Evolutionary conservation across 2,888 invertebrate species (phyloP), one percentile per base, ranked within the genome.

Genomic region (Parelbella ahira): DNA sequence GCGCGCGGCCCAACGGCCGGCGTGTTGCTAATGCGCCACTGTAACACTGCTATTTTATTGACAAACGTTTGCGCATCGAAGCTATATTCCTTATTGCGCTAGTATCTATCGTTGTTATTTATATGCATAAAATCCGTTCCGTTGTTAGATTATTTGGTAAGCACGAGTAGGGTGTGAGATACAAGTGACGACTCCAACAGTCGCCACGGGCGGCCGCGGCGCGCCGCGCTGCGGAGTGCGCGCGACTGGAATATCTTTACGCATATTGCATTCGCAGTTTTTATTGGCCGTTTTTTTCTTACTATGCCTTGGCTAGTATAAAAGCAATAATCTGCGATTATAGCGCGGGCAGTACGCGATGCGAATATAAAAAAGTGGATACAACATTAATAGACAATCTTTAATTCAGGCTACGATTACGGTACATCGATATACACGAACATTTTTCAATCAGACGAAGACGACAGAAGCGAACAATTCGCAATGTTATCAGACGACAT

Each of bases 191-290:
- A n/a, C n/a, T n/a, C n/a, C n/a, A n/a, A n/a, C n/a, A n/a, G n/a
- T n/a, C n/a, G n/a, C n/a, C n/a, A n/a, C n/a, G n/a, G n/a, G n/a
- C n/a, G n/a, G n/a, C n/a, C n/a, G n/a, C n/a, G n/a, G n/a, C n/a
- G n/a, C n/a, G n/a, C n/a, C n/a, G n/a, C n/a, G n/a, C n/a, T n/a
- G n/a, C n/a, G n/a, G n/a, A n/a, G n/a, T n/a, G n/a, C n/a, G n/a
- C n/a, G n/a, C n/a, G 15, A 15, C 15, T 15, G 50, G 50, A 60
- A 66, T 68, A 68, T 69, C 60, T 70, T 65, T 60, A 68, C 60
- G 65, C 58, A 56, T 61, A 61, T 66, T 69, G 56, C 60, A 51
- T 59, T 63, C 57, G 53, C 58, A 60, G 37, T 57, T 65, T 70
- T 74, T 70, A 74, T 70, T 66, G 54, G 59, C 56, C 51, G 53